Evolutionary conservation across 2,113 vertebrate genomes (phyloP).

Genomic region (Tympanuchus pallidicinctus): DNA sequence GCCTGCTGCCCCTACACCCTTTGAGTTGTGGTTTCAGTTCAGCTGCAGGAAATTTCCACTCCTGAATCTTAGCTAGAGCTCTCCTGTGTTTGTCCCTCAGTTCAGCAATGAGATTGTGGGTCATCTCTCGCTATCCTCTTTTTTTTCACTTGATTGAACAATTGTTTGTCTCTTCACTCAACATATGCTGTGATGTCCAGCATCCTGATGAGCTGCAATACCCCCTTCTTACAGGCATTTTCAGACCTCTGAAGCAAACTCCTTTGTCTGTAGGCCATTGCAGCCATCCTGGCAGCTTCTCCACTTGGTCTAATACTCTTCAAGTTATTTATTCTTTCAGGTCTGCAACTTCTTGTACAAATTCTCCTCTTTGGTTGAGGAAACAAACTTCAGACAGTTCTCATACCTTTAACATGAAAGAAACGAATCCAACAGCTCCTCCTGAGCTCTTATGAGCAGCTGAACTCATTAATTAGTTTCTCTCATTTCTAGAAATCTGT

Average conservation of each 20-base stretch:
- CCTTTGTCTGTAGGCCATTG: not conserved
- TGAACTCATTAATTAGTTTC: slow-evolving; percentile 43
- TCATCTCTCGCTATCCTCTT: not conserved
- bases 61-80: not conserved
- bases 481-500: slow-evolving; percentile 25
- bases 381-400: slow-evolving; percentile 32
- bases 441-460: not conserved
- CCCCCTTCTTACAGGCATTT: not conserved
- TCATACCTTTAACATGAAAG: slow-evolving; percentile 42
- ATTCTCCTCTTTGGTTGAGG: not conserved
- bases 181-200: not conserved
- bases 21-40: not conserved
- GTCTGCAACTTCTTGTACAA: not conserved
- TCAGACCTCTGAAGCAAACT: not conserved
- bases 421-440: slow-evolving; percentile 44
- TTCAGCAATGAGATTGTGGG: not conserved
- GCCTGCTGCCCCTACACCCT: not conserved
- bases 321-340: not conserved
- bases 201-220: not conserved
- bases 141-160: not conserved
- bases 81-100: not conserved
- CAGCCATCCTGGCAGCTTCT: not conserved
- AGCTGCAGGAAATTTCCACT: not conserved
- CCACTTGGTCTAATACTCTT: not conserved
- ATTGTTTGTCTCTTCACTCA: not conserved